Conservation (phyloP, 2,797 vertebrate genomes). For the Mus caroli region DNA sequence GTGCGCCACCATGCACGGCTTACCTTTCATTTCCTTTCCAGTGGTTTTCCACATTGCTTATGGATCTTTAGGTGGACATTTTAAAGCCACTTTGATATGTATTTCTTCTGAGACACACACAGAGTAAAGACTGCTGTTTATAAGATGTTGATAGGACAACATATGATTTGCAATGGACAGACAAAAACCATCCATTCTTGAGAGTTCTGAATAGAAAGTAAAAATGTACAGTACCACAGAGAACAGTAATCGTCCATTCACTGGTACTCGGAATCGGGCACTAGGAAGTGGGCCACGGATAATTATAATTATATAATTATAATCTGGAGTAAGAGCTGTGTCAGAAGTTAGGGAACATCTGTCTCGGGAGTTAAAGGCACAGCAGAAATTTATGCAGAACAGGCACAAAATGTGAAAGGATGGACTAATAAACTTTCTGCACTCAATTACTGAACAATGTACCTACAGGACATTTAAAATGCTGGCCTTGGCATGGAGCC, state of each 20-base stretch:
- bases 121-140: slow-evolving; percentile 22
- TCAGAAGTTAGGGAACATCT: not conserved
- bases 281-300: not conserved
- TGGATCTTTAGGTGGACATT: slow-evolving; percentile 26
- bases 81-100: not conserved
- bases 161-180: not conserved
- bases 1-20: too few relatives aligned
- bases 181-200: slow-evolving; percentile 10
- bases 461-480: not conserved
- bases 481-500: not conserved
- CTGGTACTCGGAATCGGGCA: not conserved
- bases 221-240: not conserved
- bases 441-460: not conserved
- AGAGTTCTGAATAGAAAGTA: slow-evolving; percentile 1
- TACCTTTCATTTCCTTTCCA: slow-evolving; percentile 19
- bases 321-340: not conserved
- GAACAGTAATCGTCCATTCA: not conserved
- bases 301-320: not conserved
- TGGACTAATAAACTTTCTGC: not conserved
- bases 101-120: not conserved
- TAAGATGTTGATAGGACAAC: not conserved
- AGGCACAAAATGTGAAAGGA: not conserved
- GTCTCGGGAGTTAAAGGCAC: not conserved
- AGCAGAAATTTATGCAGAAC: not conserved
- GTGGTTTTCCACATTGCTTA: slow-evolving; percentile 20